Conservation (phyloP, 2,888 invertebrate species). For the Tridacna gigas region DNA sequence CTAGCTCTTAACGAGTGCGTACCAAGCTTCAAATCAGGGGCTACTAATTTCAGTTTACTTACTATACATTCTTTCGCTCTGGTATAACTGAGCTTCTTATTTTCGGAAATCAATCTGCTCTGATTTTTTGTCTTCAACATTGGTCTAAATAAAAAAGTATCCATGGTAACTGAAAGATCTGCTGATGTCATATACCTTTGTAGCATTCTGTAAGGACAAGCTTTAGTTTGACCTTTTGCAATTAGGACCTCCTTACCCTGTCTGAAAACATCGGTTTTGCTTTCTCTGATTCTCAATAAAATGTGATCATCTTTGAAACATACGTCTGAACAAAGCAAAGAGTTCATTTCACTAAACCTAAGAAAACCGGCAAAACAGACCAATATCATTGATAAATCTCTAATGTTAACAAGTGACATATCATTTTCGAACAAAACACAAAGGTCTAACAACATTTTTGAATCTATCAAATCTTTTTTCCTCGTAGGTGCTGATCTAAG, state of each 20-base stretch:
- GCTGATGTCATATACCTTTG: conserved; percentile 20
- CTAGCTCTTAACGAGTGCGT: conserved; percentile 38
- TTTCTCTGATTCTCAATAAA: conserved; percentile 12
- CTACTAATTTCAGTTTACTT: conserved; percentile 29
- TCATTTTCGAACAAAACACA: not conserved
- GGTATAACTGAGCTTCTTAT: conserved; percentile 37
- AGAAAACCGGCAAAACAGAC: conserved; percentile 37
- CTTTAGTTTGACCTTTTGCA: conserved; percentile 27
- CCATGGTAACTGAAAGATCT: not conserved
- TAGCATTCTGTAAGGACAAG: conserved; percentile 40
- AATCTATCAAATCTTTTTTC: conserved; percentile 21
- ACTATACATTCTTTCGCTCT: conserved; percentile 38
- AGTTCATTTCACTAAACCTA: conserved; percentile 16
- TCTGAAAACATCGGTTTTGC: conserved; percentile 43
- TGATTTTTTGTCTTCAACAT: conserved; percentile 13
- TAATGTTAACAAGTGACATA: not conserved
- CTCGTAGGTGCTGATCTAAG: conserved; percentile 1
- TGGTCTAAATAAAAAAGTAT: conserved; percentile 33
- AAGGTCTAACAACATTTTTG: not conserved
- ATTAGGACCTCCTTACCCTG: conserved; percentile 27
- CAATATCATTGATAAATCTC: conserved; percentile 34
- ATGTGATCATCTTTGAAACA: conserved; percentile 14
- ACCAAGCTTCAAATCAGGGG: conserved; percentile 39
- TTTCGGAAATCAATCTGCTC: conserved; percentile 10
- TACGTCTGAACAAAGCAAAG: conserved; percentile 20